Evolutionary conservation across 2,888 invertebrate species (phyloP), one percentile per base, ranked within the genome.

Genomic region (Ochropleura leucogaster): DNA sequence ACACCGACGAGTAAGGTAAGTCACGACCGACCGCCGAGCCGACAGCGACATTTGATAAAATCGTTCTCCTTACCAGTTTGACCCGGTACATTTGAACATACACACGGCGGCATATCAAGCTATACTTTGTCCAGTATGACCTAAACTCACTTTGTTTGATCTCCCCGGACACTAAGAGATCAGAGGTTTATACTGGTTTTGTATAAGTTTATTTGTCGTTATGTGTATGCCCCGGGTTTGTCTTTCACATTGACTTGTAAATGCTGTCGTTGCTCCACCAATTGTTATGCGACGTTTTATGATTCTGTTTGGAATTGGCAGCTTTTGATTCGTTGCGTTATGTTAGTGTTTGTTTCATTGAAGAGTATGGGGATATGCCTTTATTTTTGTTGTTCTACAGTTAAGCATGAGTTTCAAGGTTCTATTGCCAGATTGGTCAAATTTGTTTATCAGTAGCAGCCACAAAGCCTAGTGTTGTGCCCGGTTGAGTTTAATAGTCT

Each of bases 1-100:
- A 70, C 80, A 75, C 82, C 76, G 87, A 91, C 95, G 90, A 91
- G 93, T 95, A 96, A 94, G 95, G 96, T 94, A 94, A 95, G 96
- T 96, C 96, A 96, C 96, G 96, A 96, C 89, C 92, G 93, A 92
- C 93, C 93, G 94, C 93, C 94, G 93, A 93, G 93, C 94, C 93
- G 92, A 94, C 94, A 93, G 93, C 93, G 94, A 94, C 95, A 92
- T 93, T 93, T 91, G 96, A 96, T 96, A 95, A 93, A 91, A 96
- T 96, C 96, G 95, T 92, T 92, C 95, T 92, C 92, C 94, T 94
- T 92, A 90, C 91, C 91, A 92, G 90, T 89, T 89, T 94, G 95
- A 94, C 95, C 95, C 89, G 84, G 92, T 92, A 92, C 94, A 91
- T 91, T 88, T 89, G 88, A 89, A 89, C 91, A 88, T 86, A 59